Evolutionary conservation across 37 sponge, comb jelly and placozoan genomes (phyloP).

Genomic region (Amphimedon queenslandica): DNA sequence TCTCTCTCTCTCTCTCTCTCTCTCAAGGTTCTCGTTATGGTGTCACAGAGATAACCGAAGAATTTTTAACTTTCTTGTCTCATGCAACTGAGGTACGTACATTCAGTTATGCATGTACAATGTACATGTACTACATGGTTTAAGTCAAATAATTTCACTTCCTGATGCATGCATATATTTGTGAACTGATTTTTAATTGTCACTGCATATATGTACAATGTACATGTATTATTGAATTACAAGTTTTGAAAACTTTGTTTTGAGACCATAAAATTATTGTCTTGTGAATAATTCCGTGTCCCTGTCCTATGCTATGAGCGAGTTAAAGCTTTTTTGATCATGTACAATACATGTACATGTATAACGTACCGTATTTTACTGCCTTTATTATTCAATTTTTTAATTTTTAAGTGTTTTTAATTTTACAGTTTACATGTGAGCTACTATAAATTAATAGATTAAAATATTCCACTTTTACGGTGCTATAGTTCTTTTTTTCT

Average conservation of each 20-base stretch:
- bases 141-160: too few relatives aligned
- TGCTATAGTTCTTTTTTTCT: not conserved
- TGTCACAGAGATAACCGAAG: conserved; percentile 44
- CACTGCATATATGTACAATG: not conserved
- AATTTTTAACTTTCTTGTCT: conserved; percentile 39
- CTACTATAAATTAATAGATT: not conserved
- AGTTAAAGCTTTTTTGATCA: not conserved
- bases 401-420: not conserved
- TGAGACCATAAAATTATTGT: too few relatives aligned
- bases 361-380: not conserved
- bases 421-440: too few relatives aligned
- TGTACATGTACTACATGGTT: not conserved
- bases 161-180: not conserved
- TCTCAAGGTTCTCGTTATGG: too few relatives aligned
- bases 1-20: too few relatives aligned
- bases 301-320: too few relatives aligned
- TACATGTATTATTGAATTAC: too few relatives aligned
- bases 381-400: too few relatives aligned
- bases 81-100: conserved; percentile 63
- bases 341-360: not conserved
- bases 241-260: too few relatives aligned
- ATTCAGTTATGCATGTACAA: not conserved
- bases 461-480: too few relatives aligned
- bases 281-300: too few relatives aligned
- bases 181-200: not conserved